Evolutionary conservation across 2,113 vertebrate species (phyloP).

Genomic region (Cryptotis parvus): DNA sequence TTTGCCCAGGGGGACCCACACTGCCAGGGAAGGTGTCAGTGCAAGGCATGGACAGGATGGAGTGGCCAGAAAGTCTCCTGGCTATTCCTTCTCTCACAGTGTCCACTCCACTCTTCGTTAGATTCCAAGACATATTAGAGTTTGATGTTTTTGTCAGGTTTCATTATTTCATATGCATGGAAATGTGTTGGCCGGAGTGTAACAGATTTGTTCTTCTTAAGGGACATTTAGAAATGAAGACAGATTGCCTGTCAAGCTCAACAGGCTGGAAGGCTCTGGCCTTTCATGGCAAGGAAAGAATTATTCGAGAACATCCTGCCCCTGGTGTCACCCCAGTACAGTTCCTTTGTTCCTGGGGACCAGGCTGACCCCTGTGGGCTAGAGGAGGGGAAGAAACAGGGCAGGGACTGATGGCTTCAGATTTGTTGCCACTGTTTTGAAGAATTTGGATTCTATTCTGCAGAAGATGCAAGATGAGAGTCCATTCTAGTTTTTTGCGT

Average conservation of each 20-base stretch:
- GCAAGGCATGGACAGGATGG: background rate
- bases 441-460: too few relatives aligned
- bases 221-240: constrained; percentile 69
- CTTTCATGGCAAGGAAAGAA: constrained; percentile 40
- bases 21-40: fast-evolving
- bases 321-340: background rate
- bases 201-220: constrained; percentile 74
- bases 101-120: background rate
- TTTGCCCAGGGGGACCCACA: background rate
- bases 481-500: too few relatives aligned
- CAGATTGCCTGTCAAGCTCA: constrained; percentile 69
- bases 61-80: background rate
- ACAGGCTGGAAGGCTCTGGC: constrained; percentile 46
- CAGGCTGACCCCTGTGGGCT: background rate
- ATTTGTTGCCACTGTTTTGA: too few relatives aligned
- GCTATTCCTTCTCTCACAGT: background rate
- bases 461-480: too few relatives aligned
- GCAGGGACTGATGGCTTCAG: background rate
- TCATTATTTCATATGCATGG: constrained; percentile 50
- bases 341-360: background rate
- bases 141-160: constrained; percentile 57
- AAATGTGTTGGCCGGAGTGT: constrained; percentile 59
- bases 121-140: background rate
- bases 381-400: background rate
- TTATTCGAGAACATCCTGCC: background rate